Conservation (phyloP, 2,888 invertebrate species). For the Sturmia bella region DNA sequence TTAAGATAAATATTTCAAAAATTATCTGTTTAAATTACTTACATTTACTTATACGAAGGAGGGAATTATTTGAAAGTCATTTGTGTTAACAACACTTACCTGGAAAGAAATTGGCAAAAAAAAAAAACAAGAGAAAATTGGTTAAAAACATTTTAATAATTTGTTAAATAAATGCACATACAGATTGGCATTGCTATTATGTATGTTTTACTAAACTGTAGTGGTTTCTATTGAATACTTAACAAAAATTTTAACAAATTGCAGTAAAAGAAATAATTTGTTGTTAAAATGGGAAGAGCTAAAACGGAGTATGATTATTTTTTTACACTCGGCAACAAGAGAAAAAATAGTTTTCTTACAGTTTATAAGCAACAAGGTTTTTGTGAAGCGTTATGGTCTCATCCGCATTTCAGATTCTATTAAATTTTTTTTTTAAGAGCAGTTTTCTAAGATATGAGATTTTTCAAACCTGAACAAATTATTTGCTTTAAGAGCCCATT, state of each 20-base stretch:
- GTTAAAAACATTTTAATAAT: slow-evolving; percentile 32
- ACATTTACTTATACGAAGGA: slow-evolving; percentile 52
- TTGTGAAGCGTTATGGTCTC: too few species aligned
- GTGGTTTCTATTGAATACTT: slow-evolving; percentile 4
- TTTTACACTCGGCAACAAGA: too few species aligned
- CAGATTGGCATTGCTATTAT: slow-evolving; percentile 20
- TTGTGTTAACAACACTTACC: slow-evolving; percentile 63
- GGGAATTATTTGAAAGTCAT: slow-evolving; percentile 40
- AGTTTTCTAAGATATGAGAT: too few species aligned
- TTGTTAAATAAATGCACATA: slow-evolving; percentile 19
- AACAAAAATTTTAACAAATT: not conserved
- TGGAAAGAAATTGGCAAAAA: slow-evolving; percentile 50
- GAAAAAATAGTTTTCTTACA: too few species aligned
- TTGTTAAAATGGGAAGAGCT: too few species aligned
- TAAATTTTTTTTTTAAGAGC: too few species aligned
- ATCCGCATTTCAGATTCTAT: too few species aligned
- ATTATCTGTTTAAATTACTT: slow-evolving; percentile 61
- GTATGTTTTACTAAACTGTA: not conserved
- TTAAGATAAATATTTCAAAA: slow-evolving; percentile 27
- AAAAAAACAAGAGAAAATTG: slow-evolving; percentile 36
- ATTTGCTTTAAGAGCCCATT: too few species aligned
- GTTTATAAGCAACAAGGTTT: too few species aligned
- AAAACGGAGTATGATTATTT: too few species aligned
- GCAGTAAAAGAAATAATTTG: not conserved
- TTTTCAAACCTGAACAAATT: too few species aligned